Conservation (phyloP, 1,140 invertebrate genomes). For the Drosophila bocki region DNA sequence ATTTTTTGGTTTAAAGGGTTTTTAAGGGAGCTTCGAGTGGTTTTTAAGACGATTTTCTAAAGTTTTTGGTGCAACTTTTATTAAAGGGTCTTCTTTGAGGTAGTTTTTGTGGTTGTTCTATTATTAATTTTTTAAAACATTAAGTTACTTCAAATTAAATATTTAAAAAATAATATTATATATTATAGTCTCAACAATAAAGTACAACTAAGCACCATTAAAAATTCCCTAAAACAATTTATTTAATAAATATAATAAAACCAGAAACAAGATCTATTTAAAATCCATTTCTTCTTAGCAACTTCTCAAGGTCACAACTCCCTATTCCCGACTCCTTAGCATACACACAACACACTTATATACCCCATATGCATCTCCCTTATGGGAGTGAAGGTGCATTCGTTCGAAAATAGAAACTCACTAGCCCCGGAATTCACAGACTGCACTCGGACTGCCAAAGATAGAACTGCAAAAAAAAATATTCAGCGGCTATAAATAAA, state of each 20-base stretch:
- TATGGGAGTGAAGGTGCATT: slow-evolving; percentile 29
- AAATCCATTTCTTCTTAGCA: neutral
- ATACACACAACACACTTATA: neutral
- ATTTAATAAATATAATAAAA: neutral
- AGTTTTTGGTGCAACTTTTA: neutral
- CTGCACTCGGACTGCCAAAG: slow-evolving; percentile 41
- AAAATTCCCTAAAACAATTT: neutral
- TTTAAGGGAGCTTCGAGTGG: too few relatives aligned
- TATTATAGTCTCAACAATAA: too few relatives aligned
- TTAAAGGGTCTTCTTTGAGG: too few relatives aligned
- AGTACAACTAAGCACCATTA: neutral
- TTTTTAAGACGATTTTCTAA: too few relatives aligned
- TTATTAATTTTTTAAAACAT: too few relatives aligned
- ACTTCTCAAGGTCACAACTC: slow-evolving; percentile 43
- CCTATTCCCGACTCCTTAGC: slow-evolving; percentile 1
- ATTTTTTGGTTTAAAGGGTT: neutral
- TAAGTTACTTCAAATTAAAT: too few relatives aligned
- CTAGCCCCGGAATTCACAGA: slow-evolving; percentile 51
- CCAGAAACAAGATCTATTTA: neutral
- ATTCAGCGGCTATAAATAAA: slow-evolving; percentile 52
- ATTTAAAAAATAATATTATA: neutral
- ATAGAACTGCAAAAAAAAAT: slow-evolving; percentile 47
- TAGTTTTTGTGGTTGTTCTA: too few relatives aligned
- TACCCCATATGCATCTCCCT: slow-evolving; percentile 20
- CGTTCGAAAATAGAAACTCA: slow-evolving; percentile 40